Evolutionary conservation across 2,888 invertebrate genomes (phyloP).

Genomic region (Heteropelma amictum): DNA sequence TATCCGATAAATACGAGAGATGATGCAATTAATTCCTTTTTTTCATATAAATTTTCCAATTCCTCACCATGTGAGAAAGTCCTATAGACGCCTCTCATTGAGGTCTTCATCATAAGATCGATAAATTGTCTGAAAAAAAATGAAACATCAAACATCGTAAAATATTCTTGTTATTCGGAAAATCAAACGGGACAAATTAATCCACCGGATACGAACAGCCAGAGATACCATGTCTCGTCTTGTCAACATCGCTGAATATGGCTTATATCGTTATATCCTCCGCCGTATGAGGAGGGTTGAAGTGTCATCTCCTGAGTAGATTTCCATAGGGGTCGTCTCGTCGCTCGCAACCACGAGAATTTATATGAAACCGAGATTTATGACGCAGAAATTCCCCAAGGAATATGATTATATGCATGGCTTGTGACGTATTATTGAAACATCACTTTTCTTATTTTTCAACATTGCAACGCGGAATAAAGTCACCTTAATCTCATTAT

Average conservation of each 20-base stretch:
- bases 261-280: slow-evolving; percentile 58
- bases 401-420: slow-evolving; percentile 19
- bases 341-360: slow-evolving; percentile 30
- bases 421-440: neutral
- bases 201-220: slow-evolving; percentile 53
- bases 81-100: neutral
- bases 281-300: slow-evolving; percentile 50
- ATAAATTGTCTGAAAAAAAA: neutral
- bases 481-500: neutral
- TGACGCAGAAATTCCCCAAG: slow-evolving; percentile 23
- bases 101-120: neutral
- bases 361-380: slow-evolving; percentile 46
- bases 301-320: slow-evolving; percentile 62
- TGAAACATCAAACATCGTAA: neutral
- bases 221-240: slow-evolving; percentile 23
- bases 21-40: neutral
- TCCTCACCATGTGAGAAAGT: neutral
- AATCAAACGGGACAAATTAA: slow-evolving; percentile 67
- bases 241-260: slow-evolving; percentile 37
- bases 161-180: slow-evolving; percentile 44
- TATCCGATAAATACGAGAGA: neutral
- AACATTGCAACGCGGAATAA: neutral
- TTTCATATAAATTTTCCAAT: neutral
- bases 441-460: neutral
- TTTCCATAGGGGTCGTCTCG: slow-evolving; percentile 55